phyloP scores from a whole-genome alignment of 2,888 invertebrate genomes.

The Atethmia centrago region DNA sequence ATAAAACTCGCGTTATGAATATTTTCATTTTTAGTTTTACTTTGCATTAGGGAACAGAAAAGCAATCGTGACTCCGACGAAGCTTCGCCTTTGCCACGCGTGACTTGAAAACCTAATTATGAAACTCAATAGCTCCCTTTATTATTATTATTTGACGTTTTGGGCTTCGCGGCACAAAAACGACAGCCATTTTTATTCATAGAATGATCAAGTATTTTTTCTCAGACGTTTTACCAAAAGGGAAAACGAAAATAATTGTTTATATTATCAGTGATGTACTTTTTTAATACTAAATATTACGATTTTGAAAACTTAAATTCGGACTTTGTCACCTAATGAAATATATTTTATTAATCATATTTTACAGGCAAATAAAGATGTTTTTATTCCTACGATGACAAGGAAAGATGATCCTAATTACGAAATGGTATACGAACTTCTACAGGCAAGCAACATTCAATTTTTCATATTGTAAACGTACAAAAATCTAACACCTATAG shows the following conservation, averaged over 20 bases:
- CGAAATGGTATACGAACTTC: conserved; percentile 38
- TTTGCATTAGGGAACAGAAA: conserved; percentile 51
- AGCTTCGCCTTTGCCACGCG: conserved; percentile 39
- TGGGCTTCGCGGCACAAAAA: conserved; percentile 19
- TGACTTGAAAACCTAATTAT: conserved; percentile 59
- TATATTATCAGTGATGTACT: conserved; percentile 28
- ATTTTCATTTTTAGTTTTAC: conserved; percentile 56
- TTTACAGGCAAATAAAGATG: conserved; percentile 19
- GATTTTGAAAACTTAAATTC: conserved; percentile 37
- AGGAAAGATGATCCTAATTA: conserved; percentile 34
- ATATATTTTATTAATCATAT: conserved; percentile 19
- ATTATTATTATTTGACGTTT: conserved; percentile 54
- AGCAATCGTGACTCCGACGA: conserved; percentile 44
- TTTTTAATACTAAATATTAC: neutral
- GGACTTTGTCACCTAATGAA: conserved; percentile 42
- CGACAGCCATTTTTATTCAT: conserved; percentile 31
- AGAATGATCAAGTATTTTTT: conserved; percentile 16
- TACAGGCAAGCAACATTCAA: conserved; percentile 76
- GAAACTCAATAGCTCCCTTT: conserved; percentile 40
- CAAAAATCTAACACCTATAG: conserved; percentile 83
- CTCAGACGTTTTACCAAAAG: neutral
- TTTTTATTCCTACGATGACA: conserved; percentile 9
- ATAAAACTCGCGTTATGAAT: conserved; percentile 46
- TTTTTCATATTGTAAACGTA: conserved; percentile 77
- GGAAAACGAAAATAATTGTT: conserved; percentile 15